Conservation (phyloP, 2,888 invertebrate species). For the Tiliacea citrago region DNA sequence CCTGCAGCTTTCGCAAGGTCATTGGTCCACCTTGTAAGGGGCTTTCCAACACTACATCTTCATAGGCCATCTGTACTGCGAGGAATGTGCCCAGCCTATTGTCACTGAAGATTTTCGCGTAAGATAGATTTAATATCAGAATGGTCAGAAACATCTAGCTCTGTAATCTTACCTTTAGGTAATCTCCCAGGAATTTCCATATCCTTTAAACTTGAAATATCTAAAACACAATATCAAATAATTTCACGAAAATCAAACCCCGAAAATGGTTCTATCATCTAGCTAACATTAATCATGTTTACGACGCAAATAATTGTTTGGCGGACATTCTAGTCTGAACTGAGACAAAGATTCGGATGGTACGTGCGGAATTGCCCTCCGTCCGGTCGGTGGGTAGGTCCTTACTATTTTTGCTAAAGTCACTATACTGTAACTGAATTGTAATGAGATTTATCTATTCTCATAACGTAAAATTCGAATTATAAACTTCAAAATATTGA, state of each 20-base stretch:
- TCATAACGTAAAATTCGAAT: no score
- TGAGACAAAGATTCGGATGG: slow-evolving; percentile 65
- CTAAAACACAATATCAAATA: slow-evolving; percentile 44
- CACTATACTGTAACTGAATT: not conserved
- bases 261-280: slow-evolving; percentile 49
- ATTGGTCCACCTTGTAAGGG: no score
- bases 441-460: no score
- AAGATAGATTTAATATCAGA: not conserved
- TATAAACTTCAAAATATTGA: no score
- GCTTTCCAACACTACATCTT: no score
- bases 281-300: slow-evolving; percentile 64
- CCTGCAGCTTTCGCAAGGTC: no score
- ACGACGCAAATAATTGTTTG: slow-evolving; percentile 66
- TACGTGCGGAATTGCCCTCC: slow-evolving; percentile 61
- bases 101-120: not conserved
- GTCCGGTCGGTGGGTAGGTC: slow-evolving; percentile 50
- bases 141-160: slow-evolving; percentile 10
- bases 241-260: slow-evolving; percentile 47
- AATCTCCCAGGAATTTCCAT: slow-evolving; percentile 17
- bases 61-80: no score
- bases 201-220: slow-evolving; percentile 27
- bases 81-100: no score
- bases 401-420: slow-evolving; percentile 51
- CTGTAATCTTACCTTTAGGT: slow-evolving; percentile 4
- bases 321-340: slow-evolving; percentile 54